Evolutionary conservation across 2,888 invertebrate species (phyloP).

Genomic region (Glyphotaelius pellucidus): DNA sequence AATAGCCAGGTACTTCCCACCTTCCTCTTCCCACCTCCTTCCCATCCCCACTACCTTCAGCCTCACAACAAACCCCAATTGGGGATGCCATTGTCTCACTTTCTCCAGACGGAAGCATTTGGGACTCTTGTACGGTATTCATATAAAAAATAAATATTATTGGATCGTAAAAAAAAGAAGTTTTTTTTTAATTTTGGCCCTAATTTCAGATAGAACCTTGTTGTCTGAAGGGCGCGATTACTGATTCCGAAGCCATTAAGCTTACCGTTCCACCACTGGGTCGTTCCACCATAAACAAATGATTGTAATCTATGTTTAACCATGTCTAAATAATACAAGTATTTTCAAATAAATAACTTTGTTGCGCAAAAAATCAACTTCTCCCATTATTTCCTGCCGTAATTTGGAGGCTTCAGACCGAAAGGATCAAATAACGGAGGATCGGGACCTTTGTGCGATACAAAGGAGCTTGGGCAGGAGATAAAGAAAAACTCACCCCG

Average conservation of each 20-base stretch:
- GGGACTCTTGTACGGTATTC: no score
- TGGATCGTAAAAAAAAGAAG: no score
- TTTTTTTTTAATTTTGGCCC: no score
- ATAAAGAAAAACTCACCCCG: conserved; percentile 36
- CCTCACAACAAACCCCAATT: no score
- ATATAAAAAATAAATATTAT: no score
- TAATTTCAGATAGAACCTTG: no score
- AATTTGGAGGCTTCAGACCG: conserved; percentile 15
- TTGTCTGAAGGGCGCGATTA: no score
- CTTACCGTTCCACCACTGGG: neutral
- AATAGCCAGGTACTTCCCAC: no score
- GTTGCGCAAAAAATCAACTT: neutral
- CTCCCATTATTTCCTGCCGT: conserved; percentile 27
- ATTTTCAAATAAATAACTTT: neutral
- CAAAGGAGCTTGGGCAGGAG: conserved; percentile 30
- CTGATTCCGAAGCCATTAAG: neutral
- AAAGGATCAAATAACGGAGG: conserved; percentile 26
- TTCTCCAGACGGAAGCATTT: no score
- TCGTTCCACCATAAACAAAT: neutral
- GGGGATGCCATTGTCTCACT: no score
- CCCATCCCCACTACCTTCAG: no score
- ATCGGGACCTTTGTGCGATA: conserved; percentile 39
- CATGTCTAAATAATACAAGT: neutral
- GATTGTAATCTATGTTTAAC: neutral
- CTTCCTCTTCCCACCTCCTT: no score